Conservation (phyloP, 2,113 vertebrate genomes). For the Sciurus niger region DNA sequence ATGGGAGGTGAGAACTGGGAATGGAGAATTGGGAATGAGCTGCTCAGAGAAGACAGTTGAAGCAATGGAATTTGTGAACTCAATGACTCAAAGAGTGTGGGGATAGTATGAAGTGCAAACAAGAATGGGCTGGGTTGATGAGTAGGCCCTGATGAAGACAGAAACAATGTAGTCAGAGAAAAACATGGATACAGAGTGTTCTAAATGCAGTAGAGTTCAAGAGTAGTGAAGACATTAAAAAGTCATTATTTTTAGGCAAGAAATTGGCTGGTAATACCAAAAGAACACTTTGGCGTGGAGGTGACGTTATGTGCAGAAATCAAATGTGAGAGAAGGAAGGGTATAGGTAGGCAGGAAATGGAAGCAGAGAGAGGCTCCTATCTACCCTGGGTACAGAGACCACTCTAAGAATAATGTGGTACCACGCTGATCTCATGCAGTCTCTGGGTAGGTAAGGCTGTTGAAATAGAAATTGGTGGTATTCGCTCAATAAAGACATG, state of each 20-base stretch:
- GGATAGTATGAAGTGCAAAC: not conserved
- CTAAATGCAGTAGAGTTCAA: not conserved
- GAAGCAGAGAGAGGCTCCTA: no score
- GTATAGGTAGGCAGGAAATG: not conserved
- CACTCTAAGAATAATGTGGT: not conserved
- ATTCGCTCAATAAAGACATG: not conserved
- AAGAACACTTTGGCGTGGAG: not conserved
- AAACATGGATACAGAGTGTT: not conserved
- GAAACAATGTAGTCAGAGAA: not conserved
- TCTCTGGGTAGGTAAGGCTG: not conserved
- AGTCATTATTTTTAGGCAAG: not conserved
- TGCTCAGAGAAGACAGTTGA: not conserved
- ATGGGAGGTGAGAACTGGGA: not conserved
- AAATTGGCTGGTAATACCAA: not conserved
- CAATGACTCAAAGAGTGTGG: not conserved
- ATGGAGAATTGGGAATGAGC: not conserved
- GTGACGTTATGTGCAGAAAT: not conserved
- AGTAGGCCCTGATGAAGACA: not conserved
- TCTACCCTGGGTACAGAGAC: not conserved
- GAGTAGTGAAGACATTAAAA: not conserved
- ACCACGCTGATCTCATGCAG: not conserved
- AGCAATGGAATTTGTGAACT: not conserved
- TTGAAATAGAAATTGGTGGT: not conserved
- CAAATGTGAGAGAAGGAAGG: not conserved
- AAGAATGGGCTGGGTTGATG: not conserved